Conservation (phyloP, 2,888 invertebrate species). For the Ypsolopha scabrella region DNA sequence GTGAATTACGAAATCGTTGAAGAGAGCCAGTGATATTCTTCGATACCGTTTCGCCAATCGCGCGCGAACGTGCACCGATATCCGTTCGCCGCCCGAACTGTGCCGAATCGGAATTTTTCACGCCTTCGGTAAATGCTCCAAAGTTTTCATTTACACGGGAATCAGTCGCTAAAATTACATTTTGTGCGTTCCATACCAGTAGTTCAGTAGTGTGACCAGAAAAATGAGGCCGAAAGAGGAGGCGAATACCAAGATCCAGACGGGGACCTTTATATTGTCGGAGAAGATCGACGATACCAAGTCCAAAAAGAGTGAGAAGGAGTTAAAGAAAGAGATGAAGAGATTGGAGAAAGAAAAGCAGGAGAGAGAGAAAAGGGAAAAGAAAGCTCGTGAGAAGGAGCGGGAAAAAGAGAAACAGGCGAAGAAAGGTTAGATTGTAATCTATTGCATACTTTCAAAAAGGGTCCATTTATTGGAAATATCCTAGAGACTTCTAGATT, state of each 20-base stretch:
- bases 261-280: constrained; percentile 67
- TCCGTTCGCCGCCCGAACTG: constrained; percentile 26
- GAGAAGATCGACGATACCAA: constrained; percentile 68
- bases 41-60: constrained; percentile 49
- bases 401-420: constrained; percentile 56
- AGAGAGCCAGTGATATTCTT: constrained; percentile 47
- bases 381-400: constrained; percentile 64
- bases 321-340: constrained; percentile 65
- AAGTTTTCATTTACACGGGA: constrained; percentile 40
- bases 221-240: constrained; percentile 61
- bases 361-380: constrained; percentile 61
- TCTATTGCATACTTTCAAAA: not conserved
- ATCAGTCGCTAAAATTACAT: constrained; percentile 33
- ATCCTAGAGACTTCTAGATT: too few relatives aligned
- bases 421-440: constrained; percentile 44
- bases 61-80: constrained; percentile 22
- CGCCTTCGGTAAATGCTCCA: constrained; percentile 29
- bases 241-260: constrained; percentile 47
- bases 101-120: constrained; percentile 38
- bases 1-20: constrained; percentile 32
- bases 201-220: constrained; percentile 13
- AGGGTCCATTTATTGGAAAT: not conserved
- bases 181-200: constrained; percentile 28
- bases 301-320: constrained; percentile 58
- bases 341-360: constrained; percentile 60